Percentiles rank a stretch among this genome's conserved stretches.
These are phyloP conservation scores for Oceanodroma leucorhoa DNA, from an alignment of 2,797 vertebrate genomes.

Conservation along the genomic window DNA sequence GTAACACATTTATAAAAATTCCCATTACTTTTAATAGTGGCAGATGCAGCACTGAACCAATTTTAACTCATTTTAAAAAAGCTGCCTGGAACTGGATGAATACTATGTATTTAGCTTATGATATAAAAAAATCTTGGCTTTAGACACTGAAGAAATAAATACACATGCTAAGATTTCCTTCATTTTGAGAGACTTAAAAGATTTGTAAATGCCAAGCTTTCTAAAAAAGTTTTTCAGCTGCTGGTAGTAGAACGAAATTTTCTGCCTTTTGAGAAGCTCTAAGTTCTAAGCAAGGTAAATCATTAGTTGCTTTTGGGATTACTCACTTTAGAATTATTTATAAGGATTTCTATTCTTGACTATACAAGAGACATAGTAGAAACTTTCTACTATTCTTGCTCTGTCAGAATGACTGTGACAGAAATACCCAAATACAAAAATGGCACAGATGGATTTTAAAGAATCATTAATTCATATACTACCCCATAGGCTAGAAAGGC, in stretches of 20 bases:
- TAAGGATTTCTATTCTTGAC: neutral
- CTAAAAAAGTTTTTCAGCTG: neutral
- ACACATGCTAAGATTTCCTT: neutral
- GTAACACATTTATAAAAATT: neutral
- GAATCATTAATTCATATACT: neutral
- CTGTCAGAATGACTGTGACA: neutral
- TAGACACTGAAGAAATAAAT: neutral
- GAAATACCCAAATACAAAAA: neutral
- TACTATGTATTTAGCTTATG: neutral
- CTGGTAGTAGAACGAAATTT: neutral
- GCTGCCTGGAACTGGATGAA: neutral
- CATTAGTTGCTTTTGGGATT: neutral
- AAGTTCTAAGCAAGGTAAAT: neutral
- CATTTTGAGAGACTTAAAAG: neutral
- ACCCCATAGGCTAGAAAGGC: neutral
- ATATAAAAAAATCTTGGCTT: neutral
- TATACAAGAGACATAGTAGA: neutral
- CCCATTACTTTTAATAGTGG: neutral
- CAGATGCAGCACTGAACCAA: neutral
- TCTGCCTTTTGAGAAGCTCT: neutral
- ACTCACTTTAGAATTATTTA: neutral
- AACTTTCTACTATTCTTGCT: neutral
- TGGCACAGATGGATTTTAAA: neutral
- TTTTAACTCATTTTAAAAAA: neutral
- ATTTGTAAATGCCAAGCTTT: neutral